Percentiles rank a stretch among this genome's conserved stretches.
phyloP scores from a whole-genome alignment of 2,888 invertebrate species.

The Ectemnius cavifrons region DNA sequence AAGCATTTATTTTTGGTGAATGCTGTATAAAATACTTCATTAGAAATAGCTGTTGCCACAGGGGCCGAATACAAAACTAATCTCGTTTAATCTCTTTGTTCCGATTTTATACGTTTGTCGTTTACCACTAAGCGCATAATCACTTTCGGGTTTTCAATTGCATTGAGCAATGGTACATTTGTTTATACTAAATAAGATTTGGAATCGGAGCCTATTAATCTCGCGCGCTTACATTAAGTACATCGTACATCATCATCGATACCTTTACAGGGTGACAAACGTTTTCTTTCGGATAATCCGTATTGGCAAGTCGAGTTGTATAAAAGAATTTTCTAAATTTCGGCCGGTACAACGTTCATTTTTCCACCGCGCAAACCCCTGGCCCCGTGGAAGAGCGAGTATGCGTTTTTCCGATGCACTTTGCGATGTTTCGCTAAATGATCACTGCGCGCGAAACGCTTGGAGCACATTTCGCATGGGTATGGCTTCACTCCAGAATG shows the following conservation, averaged over 20 bases:
- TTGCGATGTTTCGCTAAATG: conserved; percentile 95
- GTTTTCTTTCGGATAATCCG: background rate
- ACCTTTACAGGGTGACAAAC: too few species aligned
- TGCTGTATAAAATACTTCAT: background rate
- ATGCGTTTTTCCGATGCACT: conserved; percentile 85
- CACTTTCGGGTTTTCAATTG: too few species aligned
- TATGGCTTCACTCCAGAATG: conserved; percentile 98
- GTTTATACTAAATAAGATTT: too few species aligned
- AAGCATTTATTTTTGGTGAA: too few species aligned
- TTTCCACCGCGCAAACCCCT: conserved; percentile 68
- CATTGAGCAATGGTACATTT: too few species aligned
- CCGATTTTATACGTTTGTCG: background rate
- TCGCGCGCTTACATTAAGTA: conserved; percentile 20
- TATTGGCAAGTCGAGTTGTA: background rate
- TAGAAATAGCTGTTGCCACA: conserved; percentile 36
- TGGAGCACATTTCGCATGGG: conserved; percentile 91
- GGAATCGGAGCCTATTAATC: too few species aligned
- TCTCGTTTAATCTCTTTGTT: conserved; percentile 20
- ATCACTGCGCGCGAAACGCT: conserved; percentile 95
- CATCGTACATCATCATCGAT: background rate
- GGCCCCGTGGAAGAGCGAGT: conserved; percentile 67
- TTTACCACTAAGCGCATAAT: too few species aligned
- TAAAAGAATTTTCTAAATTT: conserved; percentile 56
- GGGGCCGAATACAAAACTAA: conserved; percentile 5
- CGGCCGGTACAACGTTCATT: conserved; percentile 64